Evolutionary conservation across 2,113 vertebrate genomes (phyloP).

Genomic region (Nesogale talazaci): DNA sequence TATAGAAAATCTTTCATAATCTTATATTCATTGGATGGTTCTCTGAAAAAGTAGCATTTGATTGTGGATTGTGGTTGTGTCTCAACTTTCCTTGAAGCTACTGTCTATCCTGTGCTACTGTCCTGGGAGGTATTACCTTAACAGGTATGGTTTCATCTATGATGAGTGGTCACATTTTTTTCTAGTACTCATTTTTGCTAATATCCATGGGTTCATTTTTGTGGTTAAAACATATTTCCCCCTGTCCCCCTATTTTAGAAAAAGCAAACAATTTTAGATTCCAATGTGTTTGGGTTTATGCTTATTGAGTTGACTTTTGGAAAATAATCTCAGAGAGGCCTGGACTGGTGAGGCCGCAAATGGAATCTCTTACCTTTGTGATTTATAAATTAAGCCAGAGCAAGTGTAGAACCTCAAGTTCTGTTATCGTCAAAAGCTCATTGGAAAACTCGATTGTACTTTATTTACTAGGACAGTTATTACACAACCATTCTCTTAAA

Average conservation of each 20-base stretch:
- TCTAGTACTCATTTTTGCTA: background rate
- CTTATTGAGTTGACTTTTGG: slow-evolving; percentile 41
- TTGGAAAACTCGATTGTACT: no score
- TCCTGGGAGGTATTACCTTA: background rate
- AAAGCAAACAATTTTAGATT: slow-evolving; percentile 37
- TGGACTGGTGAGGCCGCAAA: background rate
- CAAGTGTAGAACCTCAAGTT: background rate
- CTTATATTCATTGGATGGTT: background rate
- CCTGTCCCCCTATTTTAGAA: background rate
- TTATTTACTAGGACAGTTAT: no score
- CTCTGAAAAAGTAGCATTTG: background rate
- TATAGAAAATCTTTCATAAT: background rate
- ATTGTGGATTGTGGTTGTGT: background rate
- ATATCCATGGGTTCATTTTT: slow-evolving; percentile 20
- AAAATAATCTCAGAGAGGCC: slow-evolving; percentile 20
- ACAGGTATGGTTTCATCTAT: background rate
- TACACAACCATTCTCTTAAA: no score
- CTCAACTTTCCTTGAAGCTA: background rate
- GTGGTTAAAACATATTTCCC: background rate
- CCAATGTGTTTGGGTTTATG: slow-evolving; percentile 35
- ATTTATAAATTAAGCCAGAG: background rate
- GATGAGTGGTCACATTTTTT: background rate
- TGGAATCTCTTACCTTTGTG: background rate
- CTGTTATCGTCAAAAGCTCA: no score
- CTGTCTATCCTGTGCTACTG: background rate